Percentiles rank a stretch among this genome's conserved stretches.
Evolutionary conservation across 2,888 invertebrate species (phyloP).

Genomic region (Ectemnius lituratus): DNA sequence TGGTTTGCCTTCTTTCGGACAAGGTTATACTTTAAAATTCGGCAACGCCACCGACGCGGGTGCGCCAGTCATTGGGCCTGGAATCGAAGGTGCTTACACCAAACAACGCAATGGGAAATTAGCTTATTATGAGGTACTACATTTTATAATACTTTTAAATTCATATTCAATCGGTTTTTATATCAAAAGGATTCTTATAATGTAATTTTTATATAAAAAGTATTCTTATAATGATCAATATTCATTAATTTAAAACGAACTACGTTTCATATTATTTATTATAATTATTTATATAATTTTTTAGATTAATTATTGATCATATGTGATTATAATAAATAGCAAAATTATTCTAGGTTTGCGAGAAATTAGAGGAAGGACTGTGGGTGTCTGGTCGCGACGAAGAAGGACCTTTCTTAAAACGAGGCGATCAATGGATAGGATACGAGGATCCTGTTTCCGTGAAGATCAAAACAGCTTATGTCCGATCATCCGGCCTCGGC

Average conservation of each 20-base stretch:
- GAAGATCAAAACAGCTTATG: slow-evolving; percentile 81
- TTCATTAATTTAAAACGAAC: no score
- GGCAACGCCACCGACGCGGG: slow-evolving; percentile 80
- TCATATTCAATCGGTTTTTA: no score
- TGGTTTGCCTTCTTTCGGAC: slow-evolving; percentile 86
- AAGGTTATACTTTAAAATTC: slow-evolving; percentile 84
- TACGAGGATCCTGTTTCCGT: slow-evolving; percentile 83
- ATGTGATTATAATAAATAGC: no score
- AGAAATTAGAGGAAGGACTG: slow-evolving; percentile 80
- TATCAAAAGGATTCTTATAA: no score
- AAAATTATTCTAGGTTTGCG: slow-evolving; percentile 78
- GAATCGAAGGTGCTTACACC: slow-evolving; percentile 84
- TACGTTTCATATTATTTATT: neutral
- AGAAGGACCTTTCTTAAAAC: slow-evolving; percentile 83
- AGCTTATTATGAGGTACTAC: slow-evolving; percentile 85
- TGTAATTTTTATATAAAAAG: no score
- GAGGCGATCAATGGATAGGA: slow-evolving; percentile 89
- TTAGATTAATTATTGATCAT: neutral
- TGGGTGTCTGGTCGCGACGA: slow-evolving; percentile 81
- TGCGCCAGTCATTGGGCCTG: slow-evolving; percentile 82
- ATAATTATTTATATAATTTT: no score
- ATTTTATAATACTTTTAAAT: slow-evolving; percentile 42
- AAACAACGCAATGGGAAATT: slow-evolving; percentile 82
- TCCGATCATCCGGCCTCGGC: slow-evolving; percentile 82
- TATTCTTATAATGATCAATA: no score